Base-by-base conservation (phyloP, 30 jellyfish, hydroid and myxozoan species). In the Hydractinia symbiolongicarpus region DNA sequence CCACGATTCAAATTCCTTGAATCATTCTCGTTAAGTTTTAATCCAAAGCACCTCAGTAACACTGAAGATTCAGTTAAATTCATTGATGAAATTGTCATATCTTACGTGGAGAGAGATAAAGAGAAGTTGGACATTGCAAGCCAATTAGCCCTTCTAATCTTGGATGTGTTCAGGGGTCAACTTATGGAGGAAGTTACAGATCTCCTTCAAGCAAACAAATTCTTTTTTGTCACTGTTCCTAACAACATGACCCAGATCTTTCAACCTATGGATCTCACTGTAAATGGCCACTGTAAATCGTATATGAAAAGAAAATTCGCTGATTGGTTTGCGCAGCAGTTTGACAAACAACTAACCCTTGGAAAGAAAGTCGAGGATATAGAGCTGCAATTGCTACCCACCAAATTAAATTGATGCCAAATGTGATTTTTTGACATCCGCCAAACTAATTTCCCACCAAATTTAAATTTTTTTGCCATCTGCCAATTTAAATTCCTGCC, bases 121-220 rank as follows among this genome's bases (percentile, higher is more conserved):
- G 61, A 10, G 13, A 71, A 71, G 67, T 58, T 71, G 8, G 60
- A 53, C 30, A 9, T 4, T 67, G 60, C 44, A 1, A 20, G 4
- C 51, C 67, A 71, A 71, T 15, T 4, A 71, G 80, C 80, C n/a
- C 67, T 71, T 7, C 80, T 71, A 0, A 71, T 71, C 80, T 20
- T 71, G 11, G 67, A 71, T 53, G 80, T 71, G 40, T 71, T 71
- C 51, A 54, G 80, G 9, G 80, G 80, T 7, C 80, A 71, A 71
- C 30, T 53, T 7, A 71, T 0, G 56, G 61, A 71, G 15, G 67
- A 71, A 20, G 54, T 71, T 58, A n/a, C 53, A 8, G 51, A 30
- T 14, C 40, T 71, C 9, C n/a, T 71, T 55, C 17, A 71, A 20
- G 80, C 30, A 8, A 30, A 71, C 50, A 67, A 67, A 13, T 0